Base-by-base conservation (phyloP, 2,888 invertebrate species). In the Pediacus dermestoides region DNA sequence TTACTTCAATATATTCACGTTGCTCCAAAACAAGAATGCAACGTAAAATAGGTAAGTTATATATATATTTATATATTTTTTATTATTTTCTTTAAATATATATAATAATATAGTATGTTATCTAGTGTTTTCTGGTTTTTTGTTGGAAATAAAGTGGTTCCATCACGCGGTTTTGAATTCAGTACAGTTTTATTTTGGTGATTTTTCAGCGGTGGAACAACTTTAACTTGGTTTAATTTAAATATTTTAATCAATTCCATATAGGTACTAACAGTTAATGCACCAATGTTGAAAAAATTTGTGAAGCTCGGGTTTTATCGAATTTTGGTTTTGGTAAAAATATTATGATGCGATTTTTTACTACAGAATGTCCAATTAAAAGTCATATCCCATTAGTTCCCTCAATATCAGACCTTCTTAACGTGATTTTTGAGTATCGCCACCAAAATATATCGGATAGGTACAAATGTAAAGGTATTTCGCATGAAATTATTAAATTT, bases 211-310 rank as follows among this genome's bases (percentile, higher is more conserved):
- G n/a, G 7, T 28, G 4, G 8, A 28, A 6, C 14, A 13, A 4
- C 3, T 13, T 6, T 28, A 13, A 9, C 3, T 28, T 28, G n/a
- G n/a, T 12, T 28, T 28, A 13, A 28, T 25, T 6, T 28, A 13
- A 28, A 13, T 13, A 9, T 35, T 44, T 44, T 54, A 56, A 53
- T 60, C 60, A 60, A 62, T 62, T 62, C 61, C 61, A 60, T 58
- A 58, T 53, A 61, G 48, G 50, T 55, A 51, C 54, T 53, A 52
- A 53, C 44, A 48, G 36, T 12, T 28, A 23, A 9, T 39, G 44
- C 37, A 37, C 46, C 42, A 52, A 46, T 51, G 52, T 51, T 44
- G 49, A 52, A 12, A 28, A 28, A 25, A 25, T n/a, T 13, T 12
- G n/a, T n/a, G n/a, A n/a, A n/a, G n/a, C n/a, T n/a, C n/a, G n/a